A percentile compares a stretch with the other conserved stretches of the same genome.
These are phyloP conservation scores for Nesogale talazaci DNA, from an alignment of 2,113 vertebrate genomes.

Conservation along the genomic window DNA sequence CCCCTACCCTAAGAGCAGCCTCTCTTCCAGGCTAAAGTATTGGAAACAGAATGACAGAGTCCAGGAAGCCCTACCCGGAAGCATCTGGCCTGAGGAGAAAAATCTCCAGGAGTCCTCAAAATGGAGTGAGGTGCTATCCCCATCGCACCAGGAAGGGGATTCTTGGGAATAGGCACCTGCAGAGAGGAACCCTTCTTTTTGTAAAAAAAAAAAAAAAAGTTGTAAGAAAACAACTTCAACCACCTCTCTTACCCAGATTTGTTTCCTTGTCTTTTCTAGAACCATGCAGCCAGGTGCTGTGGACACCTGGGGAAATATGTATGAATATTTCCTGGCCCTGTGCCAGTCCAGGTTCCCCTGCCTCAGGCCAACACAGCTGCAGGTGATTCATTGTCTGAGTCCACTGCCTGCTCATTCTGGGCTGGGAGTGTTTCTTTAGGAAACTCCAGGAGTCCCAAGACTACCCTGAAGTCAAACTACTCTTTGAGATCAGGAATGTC, in stretches of 20 bases:
- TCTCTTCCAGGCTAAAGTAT: not conserved
- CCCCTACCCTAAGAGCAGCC: not conserved
- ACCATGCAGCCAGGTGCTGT: not conserved
- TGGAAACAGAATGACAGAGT: not conserved
- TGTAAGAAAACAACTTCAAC: not conserved
- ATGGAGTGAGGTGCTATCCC: conserved; percentile 39
- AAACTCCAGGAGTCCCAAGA: not conserved
- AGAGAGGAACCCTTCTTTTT: not conserved
- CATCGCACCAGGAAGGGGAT: not conserved
- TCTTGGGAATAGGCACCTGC: not conserved
- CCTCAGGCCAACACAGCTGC: not conserved
- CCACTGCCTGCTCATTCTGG: conserved; percentile 38
- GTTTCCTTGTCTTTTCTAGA: not conserved
- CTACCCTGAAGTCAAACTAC: conserved; percentile 8
- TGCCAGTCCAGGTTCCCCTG: not conserved
- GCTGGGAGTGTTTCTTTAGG: conserved; percentile 32
- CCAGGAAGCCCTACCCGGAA: conserved; percentile 23
- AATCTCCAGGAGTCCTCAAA: not conserved
- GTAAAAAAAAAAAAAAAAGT: too few species aligned
- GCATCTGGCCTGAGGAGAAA: conserved; percentile 6
- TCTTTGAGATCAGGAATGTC: not conserved
- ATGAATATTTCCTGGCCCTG: conserved; percentile 2
- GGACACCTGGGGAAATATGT: not conserved
- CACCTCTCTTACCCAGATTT: not conserved
- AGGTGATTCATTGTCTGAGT: conserved; percentile 58